Base-by-base conservation (phyloP, 2,113 vertebrate species). In the Sialia sialis region DNA sequence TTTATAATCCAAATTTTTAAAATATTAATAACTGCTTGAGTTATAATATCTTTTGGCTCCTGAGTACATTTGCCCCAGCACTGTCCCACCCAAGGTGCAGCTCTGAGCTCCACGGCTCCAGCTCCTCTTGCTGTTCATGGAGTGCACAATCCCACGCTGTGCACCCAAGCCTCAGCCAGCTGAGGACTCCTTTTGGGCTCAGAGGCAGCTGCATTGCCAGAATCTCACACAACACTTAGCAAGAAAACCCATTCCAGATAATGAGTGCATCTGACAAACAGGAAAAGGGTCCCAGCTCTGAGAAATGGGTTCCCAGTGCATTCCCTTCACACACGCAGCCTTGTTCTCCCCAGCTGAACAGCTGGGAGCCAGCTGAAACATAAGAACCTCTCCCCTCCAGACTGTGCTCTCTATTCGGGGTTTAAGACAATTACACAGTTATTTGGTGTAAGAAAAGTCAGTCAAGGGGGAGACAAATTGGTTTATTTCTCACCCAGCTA, bases 371-470 rank as follows among this genome's bases (percentile, higher is more conserved):
- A 97, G 95, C 94, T 97, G 97, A 97, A 98, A 97, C 25, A 30
- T 59, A 96, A 97, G 95, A 96, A 89, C 67, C 70, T 79, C 91
- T 82, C 95, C 77, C 74, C 94, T 91, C 96, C 43, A 91, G 85
- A 89, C 94, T 89, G 44, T 9, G 10, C 59, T 62, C 87, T 88
- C 93, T 43, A 34, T 94, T 96, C 34, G 49, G 91, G 94, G 43
- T 96, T 98, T 96, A 97, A 97, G 95, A 94, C 95, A 94, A 98
- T 98, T 97, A 97, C 96, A 98, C 92, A 96, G 96, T 95, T 94
- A 95, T 97, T 97, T 94, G 93, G 63, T 89, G 84, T 94, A 96
- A 97, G 84, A 95, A 94, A 92, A 94, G 86, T 89, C 96, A 94
- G 68, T 87, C 26, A 6, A 94, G 75, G 27, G 63, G 77, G 85